Base-by-base conservation (phyloP, 2,888 invertebrate genomes). In the Ischnura elegans region DNA sequence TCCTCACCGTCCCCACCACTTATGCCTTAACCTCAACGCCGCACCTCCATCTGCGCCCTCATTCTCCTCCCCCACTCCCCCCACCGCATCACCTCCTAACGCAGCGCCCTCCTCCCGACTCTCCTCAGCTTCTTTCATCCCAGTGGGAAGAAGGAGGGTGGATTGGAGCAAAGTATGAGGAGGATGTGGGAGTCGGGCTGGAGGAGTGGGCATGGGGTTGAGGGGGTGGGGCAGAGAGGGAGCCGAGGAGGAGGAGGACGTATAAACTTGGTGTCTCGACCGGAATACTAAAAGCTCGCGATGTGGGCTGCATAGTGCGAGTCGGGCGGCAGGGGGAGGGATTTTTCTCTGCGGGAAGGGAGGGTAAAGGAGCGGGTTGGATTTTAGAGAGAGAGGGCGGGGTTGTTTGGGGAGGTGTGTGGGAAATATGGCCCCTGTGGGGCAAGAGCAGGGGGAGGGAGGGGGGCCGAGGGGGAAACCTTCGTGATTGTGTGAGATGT, bases 261-360 rank as follows among this genome's bases (percentile, higher is more conserved):
- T 86, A 86, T 86, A 86, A 86, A 86, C 86, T 86, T 86, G 46
- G 46, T 3, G 86, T 46, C 45, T 46, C 86, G 86, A 46, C 86
- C 86, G 86, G 86, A 86, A 86, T 86, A 86, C 86, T 46, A 86
- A 86, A 45, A 86, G 46, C 86, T 86, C 86, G 86, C 86, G 86
- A 86, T 86, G 86, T 86, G 86, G 86, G 86, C 86, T 86, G 86
- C 86, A 86, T 86, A 86, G 86, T 46, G 86, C 86, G 86, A 85
- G 51, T 51, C 36, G 84, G 84, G 36, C 16, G 76, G 16, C 36
- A 13, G 76, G 36, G 0, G 8, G 76, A 36, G n/a, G 76, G 76
- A 2, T 13, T 19, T n/a, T n/a, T 8, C n/a, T n/a, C n/a, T 0
- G 8, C 21, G 21, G 21, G 45, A n/a, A 46, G 4, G 86, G 46